phyloP scores from a whole-genome alignment of 2,888 invertebrate genomes.

The Lycophotia porphyrea region DNA sequence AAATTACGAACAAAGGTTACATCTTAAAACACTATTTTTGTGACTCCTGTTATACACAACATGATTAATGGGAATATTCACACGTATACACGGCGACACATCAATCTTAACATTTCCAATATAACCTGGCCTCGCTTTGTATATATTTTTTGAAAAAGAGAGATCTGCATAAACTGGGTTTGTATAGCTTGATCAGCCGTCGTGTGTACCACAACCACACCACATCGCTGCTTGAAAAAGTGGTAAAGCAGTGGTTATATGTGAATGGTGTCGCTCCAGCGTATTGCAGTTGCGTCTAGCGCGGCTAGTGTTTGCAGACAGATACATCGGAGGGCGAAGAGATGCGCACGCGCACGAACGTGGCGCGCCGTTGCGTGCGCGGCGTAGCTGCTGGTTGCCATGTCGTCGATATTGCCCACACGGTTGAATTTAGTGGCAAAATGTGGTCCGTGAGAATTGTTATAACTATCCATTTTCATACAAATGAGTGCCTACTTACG shows the following conservation, averaged over 20 bases:
- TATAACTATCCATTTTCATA: neutral
- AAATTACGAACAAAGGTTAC: conserved; percentile 18
- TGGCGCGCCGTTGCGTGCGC: neutral
- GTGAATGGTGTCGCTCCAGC: neutral
- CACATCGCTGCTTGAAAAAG: neutral
- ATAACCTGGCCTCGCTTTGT: no score
- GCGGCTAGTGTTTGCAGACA: neutral
- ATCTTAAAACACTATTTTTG: neutral
- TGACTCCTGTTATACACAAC: neutral
- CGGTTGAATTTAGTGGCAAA: neutral
- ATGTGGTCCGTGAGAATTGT: neutral
- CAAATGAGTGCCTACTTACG: neutral
- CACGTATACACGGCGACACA: no score
- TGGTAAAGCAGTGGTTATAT: neutral
- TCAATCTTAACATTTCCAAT: no score
- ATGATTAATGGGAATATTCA: neutral
- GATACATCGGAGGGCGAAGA: neutral
- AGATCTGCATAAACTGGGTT: no score
- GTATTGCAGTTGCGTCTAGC: neutral
- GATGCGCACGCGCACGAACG: neutral
- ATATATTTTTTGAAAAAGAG: no score
- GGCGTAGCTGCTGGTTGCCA: neutral
- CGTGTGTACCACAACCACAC: neutral
- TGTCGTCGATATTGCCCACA: neutral
- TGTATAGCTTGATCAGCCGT: no score